A percentile compares a stretch with the other conserved stretches of the same genome.
phyloP scores from a whole-genome alignment of 2,888 invertebrate genomes.

The Drosophila setosimentum region DNA sequence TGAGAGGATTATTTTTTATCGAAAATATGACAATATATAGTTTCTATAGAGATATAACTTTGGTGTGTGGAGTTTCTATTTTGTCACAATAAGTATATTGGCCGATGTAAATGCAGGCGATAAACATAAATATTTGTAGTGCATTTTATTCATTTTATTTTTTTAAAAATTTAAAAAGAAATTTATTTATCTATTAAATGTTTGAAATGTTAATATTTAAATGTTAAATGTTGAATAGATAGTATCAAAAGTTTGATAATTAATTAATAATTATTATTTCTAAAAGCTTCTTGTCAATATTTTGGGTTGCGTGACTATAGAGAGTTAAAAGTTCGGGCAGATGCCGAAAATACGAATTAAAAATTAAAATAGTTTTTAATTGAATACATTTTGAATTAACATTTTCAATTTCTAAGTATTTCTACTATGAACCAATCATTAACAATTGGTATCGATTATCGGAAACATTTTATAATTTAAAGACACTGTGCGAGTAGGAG shows the following conservation, averaged over 20 bases:
- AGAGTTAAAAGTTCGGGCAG: background rate
- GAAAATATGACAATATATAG: background rate
- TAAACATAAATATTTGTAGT: background rate
- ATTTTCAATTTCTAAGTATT: background rate
- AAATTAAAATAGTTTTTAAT: background rate
- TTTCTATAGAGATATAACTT: background rate
- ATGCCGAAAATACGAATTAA: background rate
- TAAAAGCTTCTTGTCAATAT: too few relatives aligned
- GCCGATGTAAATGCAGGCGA: background rate
- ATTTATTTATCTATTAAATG: background rate
- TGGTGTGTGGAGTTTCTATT: too few relatives aligned
- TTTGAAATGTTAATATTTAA: background rate
- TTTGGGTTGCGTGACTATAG: background rate
- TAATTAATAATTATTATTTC: background rate
- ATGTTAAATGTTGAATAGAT: background rate
- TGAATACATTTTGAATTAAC: background rate
- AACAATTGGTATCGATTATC: background rate
- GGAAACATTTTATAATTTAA: background rate
- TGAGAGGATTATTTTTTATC: background rate
- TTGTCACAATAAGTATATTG: too few relatives aligned
- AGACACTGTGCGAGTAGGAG: slow-evolving; percentile 34
- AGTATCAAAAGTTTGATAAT: background rate
- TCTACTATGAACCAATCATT: too few relatives aligned
- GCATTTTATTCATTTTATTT: background rate
- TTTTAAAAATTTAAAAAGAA: background rate